Evolutionary conservation across 2,888 invertebrate genomes (phyloP).

Genomic region (Apotomis capreana): DNA sequence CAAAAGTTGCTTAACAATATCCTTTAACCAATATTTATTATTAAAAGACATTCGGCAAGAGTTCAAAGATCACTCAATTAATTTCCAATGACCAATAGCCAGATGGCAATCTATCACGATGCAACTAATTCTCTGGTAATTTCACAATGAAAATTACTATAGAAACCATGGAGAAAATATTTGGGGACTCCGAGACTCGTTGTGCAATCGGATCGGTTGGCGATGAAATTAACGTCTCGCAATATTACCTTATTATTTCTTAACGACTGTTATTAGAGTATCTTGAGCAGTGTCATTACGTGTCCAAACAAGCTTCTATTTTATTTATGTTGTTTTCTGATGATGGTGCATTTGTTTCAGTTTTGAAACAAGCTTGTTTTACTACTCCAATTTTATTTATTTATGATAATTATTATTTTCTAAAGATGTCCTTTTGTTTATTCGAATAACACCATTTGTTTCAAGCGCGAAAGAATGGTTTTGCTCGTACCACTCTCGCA

Average conservation of each 20-base stretch:
- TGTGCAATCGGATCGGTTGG: constrained; percentile 64
- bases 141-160: constrained; percentile 58
- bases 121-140: constrained; percentile 67
- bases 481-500: too few species aligned
- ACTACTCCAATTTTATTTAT: neutral
- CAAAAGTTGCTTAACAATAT: neutral
- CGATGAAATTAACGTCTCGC: constrained; percentile 69
- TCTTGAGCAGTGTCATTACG: constrained; percentile 68
- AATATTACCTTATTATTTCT: constrained; percentile 71
- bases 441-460: neutral
- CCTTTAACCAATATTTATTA: constrained; percentile 52
- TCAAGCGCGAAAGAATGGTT: too few species aligned
- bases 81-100: constrained; percentile 71
- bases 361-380: constrained; percentile 41
- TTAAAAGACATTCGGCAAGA: constrained; percentile 67
- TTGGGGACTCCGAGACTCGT: constrained; percentile 66
- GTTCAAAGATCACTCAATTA: constrained; percentile 78
- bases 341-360: constrained; percentile 44
- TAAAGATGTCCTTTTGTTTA: neutral
- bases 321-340: constrained; percentile 41
- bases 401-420: neutral
- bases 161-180: constrained; percentile 53
- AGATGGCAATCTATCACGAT: constrained; percentile 72
- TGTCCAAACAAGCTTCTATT: constrained; percentile 53
- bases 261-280: constrained; percentile 73